Base-by-base conservation (phyloP, 2,888 invertebrate genomes). In the Sminthurinus aureus region DNA sequence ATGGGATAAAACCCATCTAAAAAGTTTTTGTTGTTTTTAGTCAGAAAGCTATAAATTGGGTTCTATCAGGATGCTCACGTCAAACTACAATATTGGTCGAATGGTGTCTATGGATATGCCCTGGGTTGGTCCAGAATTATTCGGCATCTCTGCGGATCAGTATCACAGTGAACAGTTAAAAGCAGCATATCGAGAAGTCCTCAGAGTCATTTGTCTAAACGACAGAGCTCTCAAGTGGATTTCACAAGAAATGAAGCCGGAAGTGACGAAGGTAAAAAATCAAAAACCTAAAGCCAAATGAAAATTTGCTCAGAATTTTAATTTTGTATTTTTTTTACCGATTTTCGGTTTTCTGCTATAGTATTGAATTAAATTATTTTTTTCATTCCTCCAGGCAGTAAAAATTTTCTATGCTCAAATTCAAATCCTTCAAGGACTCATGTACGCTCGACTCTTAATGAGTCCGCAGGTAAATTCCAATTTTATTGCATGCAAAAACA, bases 391-490 rank as follows among this genome's bases (percentile, higher is more conserved):
- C n/a, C n/a, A 38, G n/a, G 82, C 85, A 9, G 69, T 85, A 11
- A 83, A 85, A 52, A 50, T 81, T n/a, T 85, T 84, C 51, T 82
- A 82, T 51, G 69, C 79, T 50, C 83, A 85, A 52, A 26, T 85
- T 22, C 73, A 83, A 81, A 38, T 81, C 2, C 81, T 85, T n/a
- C 81, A 83, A 66, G 79, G 67, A 0, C 50, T 85, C 24, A 85
- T 85, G 81, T 74, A 83, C 24, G 83, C 73, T 18, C 80, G 83
- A n/a, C 71, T 85, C 22, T 64, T 83, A 4, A 79, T 83, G 78
- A 71, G 81, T 12, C 85, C 85, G 0, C 83, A 85, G 77, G 38
- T 38, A 38, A 38, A 38, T 38, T 38, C 1, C 38, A 38, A 38
- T 38, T 38, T 1, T 38, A 38, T 6, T 38, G 1, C 38, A 38